Conservation (phyloP, 2,888 invertebrate species). For the Chrysotoxum bicinctum region DNA sequence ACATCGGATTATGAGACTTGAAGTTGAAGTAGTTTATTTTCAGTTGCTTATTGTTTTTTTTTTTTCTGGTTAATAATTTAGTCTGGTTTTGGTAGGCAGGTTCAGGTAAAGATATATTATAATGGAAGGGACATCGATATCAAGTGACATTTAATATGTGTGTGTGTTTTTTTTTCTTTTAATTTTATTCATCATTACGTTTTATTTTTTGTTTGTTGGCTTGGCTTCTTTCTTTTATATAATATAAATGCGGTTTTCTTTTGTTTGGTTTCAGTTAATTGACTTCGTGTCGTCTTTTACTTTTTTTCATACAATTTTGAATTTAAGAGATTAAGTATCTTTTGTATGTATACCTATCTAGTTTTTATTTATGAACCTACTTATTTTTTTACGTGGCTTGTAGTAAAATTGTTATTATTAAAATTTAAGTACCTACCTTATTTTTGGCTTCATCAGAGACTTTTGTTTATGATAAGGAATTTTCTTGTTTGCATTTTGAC, state of each 20-base stretch:
- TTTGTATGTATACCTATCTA: not conserved
- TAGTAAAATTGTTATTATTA: not conserved
- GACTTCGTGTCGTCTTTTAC: conserved; percentile 56
- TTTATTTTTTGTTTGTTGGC: conserved; percentile 48
- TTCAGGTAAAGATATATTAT: conserved; percentile 44
- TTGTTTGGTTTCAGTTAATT: conserved; percentile 67
- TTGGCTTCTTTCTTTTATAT: conserved; percentile 57
- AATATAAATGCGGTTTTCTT: conserved; percentile 56
- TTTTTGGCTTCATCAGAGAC: too few relatives aligned
- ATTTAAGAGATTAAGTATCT: conserved; percentile 23
- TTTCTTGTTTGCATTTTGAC: too few relatives aligned
- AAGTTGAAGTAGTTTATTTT: conserved; percentile 32
- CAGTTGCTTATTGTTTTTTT: not conserved
- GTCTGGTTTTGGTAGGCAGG: conserved; percentile 8
- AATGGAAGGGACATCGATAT: conserved; percentile 66
- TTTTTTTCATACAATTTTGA: conserved; percentile 34
- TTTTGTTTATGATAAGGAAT: too few relatives aligned
- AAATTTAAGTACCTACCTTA: too few relatives aligned
- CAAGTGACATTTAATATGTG: conserved; percentile 61
- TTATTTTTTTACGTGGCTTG: conserved; percentile 11
- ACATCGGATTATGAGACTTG: conserved; percentile 40
- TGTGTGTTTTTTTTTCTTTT: not conserved
- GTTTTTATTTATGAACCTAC: too few relatives aligned
- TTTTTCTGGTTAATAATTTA: not conserved
- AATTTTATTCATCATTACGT: conserved; percentile 10